phyloP scores from a whole-genome alignment of 2,888 invertebrate genomes.

The Acleris literana region DNA sequence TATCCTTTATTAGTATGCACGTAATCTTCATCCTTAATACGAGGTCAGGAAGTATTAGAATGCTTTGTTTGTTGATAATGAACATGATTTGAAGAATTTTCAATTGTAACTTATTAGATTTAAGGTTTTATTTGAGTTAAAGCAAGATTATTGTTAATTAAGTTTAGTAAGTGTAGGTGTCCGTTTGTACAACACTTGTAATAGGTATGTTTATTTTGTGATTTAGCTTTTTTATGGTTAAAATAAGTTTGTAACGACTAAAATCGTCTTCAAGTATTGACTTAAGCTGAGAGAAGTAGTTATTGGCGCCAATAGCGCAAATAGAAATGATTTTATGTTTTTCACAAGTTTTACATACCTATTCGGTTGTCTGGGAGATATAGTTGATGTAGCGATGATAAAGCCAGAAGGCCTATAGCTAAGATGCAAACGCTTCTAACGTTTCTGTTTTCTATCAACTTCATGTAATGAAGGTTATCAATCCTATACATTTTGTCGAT shows the following conservation, averaged over 20 bases:
- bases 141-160: not conserved
- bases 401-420: too few relatives aligned
- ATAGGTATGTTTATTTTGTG: conserved; percentile 4
- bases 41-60: conserved; percentile 4
- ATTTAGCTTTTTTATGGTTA: not conserved
- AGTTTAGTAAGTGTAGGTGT: conserved; percentile 1
- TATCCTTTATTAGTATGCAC: conserved; percentile 19
- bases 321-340: not conserved
- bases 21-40: conserved; percentile 12
- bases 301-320: not conserved
- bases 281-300: not conserved
- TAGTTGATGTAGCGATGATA: too few relatives aligned
- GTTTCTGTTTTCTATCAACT: too few relatives aligned
- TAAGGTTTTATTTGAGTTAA: not conserved
- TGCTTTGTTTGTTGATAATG: not conserved
- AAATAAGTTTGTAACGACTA: conserved; percentile 4
- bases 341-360: not conserved
- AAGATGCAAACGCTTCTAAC: too few relatives aligned
- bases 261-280: not conserved
- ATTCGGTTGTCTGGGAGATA: too few relatives aligned
- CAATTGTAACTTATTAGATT: not conserved
- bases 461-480: too few relatives aligned
- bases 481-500: too few relatives aligned
- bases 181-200: not conserved
- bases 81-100: not conserved